phyloP scores from a whole-genome alignment of 2,113 vertebrate genomes.

The human (Homo sapiens) region DNA sequence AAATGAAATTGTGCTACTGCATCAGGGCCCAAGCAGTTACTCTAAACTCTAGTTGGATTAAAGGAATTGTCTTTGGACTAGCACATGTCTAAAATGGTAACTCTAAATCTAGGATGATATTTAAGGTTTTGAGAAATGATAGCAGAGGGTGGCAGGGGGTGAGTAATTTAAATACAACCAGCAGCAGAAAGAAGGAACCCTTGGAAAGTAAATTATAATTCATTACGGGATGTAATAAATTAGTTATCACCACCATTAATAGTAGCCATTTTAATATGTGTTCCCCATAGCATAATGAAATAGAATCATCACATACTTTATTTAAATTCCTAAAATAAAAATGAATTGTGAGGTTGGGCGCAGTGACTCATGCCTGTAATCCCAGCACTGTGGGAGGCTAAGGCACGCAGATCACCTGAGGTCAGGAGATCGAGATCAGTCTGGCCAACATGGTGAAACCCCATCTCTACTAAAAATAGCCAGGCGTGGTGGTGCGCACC shows the following conservation, averaged over 20 bases:
- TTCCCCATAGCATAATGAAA: background rate
- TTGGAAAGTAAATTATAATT: conserved; percentile 58
- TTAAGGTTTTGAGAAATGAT: conserved; percentile 63
- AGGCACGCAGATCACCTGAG: no score
- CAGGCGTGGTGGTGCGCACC: no score
- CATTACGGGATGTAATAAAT: conserved; percentile 1
- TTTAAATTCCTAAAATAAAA: conserved; percentile 66
- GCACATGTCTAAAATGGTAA: background rate
- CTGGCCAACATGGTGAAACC: no score
- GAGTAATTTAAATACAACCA: conserved; percentile 60
- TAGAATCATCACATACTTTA: conserved; percentile 42
- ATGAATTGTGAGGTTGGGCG: background rate
- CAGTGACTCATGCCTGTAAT: no score
- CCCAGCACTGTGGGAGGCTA: no score
- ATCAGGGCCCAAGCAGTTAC: background rate
- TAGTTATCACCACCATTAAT: background rate
- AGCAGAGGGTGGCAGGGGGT: background rate
- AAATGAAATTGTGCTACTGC: background rate
- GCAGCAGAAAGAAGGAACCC: conserved; percentile 29
- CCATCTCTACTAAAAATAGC: no score
- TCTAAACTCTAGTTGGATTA: conserved; percentile 20
- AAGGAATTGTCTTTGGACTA: conserved; percentile 26
- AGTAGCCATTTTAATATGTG: background rate
- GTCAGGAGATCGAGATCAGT: no score
- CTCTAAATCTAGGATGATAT: conserved; percentile 60